Evolutionary conservation across 2,797 vertebrate species (phyloP), one percentile per base, ranked within the genome.

Genomic region (Neomorphus geoffroyi): DNA sequence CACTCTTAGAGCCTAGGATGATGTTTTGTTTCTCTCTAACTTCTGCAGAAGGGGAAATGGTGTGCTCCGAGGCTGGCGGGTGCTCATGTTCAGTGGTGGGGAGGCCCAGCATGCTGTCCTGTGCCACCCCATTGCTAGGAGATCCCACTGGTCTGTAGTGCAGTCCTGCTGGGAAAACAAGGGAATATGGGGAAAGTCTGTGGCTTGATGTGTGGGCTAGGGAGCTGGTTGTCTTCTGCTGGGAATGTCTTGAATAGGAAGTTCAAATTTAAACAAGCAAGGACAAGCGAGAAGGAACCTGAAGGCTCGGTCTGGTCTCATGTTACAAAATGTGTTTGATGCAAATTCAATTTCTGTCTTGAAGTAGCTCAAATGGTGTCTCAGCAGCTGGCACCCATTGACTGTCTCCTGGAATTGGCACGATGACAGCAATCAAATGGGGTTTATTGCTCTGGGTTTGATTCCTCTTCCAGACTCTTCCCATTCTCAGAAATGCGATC

Each of bases 391-490:
- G 96, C 93, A 94, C 84, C 92, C 92, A 95, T 90, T 95, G 91
- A 92, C 88, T 71, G 4, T 93, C 83, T 96, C 90, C 88, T 54
- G 32, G 90, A 96, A 95, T 39, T 96, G 96, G 96, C 96, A 94
- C 46, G 80, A 85, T 95, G 96, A 96, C 96, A 96, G 95, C 94
- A 96, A 89, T 94, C 94, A 95, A 96, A 96, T 72, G 72, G 93
- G 95, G 94, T 94, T 94, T 94, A 96, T 93, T 96, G 90, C 92
- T 84, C 86, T 90, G 88, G 67, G 88, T 94, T 96, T 96, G 93
- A 96, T 93, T 91, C 91, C 48, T 94, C 82, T 96, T 96, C 93
- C 54, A 62, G 91, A 65, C 91, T 93, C 89, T 93, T 96, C 92
- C 80, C 85, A 23, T 96, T 96, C 88, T 94, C 83, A 96, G 96